These are phyloP conservation scores for Oryzias dopingdopingensis DNA, from an alignment of 2,797 vertebrate species.

Conservation along the genomic window DNA sequence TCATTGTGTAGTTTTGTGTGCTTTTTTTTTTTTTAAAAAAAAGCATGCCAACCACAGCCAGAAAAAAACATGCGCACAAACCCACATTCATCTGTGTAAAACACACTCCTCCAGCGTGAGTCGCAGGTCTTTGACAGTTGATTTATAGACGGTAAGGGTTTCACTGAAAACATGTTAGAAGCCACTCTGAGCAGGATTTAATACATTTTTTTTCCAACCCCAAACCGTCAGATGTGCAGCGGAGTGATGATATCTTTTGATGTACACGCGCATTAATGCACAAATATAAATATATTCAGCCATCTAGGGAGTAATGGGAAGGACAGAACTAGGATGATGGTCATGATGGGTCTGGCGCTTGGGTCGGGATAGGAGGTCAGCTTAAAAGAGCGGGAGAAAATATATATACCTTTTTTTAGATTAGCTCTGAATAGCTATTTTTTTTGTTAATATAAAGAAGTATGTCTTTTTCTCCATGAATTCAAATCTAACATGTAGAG, in stretches of 20 bases:
- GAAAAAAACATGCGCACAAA: constrained; percentile 13
- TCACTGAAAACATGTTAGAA: constrained; percentile 58
- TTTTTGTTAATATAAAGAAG: too few species aligned
- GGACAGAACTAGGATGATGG: constrained; percentile 71
- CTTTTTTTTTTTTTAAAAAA: neutral
- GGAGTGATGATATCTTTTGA: constrained; percentile 54
- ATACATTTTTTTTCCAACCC: constrained; percentile 75
- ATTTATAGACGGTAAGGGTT: constrained; percentile 74
- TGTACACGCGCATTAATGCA: constrained; percentile 15
- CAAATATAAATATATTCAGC: constrained; percentile 29
- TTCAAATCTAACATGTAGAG: too few species aligned
- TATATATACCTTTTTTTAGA: constrained; percentile 27
- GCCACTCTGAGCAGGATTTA: constrained; percentile 65
- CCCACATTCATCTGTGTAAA: constrained; percentile 3
- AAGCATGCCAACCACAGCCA: constrained; percentile 50
- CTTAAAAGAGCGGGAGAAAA: constrained; percentile 13
- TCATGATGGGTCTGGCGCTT: constrained; percentile 42
- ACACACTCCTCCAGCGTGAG: constrained; percentile 49
- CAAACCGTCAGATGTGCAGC: constrained; percentile 72
- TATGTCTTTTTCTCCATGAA: too few species aligned
- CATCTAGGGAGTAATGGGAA: constrained; percentile 57
- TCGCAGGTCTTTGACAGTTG: constrained; percentile 65
- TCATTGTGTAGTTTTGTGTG: too few species aligned
- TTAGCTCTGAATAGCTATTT: too few species aligned
- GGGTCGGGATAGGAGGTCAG: constrained; percentile 46